Conservation (phyloP, 1,140 invertebrate species). For the Antheraea pernyi region DNA sequence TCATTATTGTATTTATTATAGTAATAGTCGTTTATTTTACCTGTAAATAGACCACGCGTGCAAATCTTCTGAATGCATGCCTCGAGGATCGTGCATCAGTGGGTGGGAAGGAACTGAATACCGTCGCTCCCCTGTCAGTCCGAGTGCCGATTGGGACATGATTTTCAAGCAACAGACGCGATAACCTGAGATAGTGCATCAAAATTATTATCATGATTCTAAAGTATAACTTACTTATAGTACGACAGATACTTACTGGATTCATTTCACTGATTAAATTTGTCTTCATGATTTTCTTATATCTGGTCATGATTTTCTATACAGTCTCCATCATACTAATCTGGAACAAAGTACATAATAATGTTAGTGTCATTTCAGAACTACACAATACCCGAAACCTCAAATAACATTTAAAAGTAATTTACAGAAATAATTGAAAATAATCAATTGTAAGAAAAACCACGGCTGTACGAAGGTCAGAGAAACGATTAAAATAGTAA, state of each 20-base stretch:
- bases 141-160: conserved; percentile 68
- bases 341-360: too few species aligned
- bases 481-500: neutral
- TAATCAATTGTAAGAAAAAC: too few species aligned
- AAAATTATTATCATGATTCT: too few species aligned
- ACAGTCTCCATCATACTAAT: too few species aligned
- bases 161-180: neutral
- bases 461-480: neutral
- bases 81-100: conserved; percentile 81
- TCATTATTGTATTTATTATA: neutral
- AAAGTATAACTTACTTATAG: neutral
- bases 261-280: too few species aligned
- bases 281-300: too few species aligned
- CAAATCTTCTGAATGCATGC: conserved; percentile 90
- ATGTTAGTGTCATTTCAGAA: too few species aligned
- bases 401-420: neutral
- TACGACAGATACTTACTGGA: neutral
- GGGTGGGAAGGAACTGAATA: conserved; percentile 90
- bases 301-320: too few species aligned
- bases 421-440: neutral
- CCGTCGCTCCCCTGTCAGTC: conserved; percentile 82
- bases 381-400: too few species aligned
- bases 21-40: conserved; percentile 58
- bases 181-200: neutral
- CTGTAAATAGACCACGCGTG: conserved; percentile 98